A percentile compares a stretch with the other conserved stretches of the same genome.
Evolutionary conservation across 1,140 invertebrate species (phyloP).

Genomic region (Venustaconcha ellipsiformis): DNA sequence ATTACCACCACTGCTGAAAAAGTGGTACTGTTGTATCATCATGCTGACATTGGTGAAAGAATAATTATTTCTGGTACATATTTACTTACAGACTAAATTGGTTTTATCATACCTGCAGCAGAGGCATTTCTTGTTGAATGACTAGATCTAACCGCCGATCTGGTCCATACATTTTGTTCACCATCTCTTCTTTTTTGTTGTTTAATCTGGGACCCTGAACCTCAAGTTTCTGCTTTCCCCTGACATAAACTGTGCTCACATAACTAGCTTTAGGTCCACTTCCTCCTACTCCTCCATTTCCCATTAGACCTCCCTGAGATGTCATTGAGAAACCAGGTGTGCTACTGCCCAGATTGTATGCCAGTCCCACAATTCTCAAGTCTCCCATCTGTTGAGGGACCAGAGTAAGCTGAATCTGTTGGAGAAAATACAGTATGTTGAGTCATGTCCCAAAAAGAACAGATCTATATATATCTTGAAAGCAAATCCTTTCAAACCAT

Average conservation of each 20-base stretch:
- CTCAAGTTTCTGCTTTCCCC: conserved; percentile 68
- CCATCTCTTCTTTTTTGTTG: conserved; percentile 66
- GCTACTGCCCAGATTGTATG: conserved; percentile 66
- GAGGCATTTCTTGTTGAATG: conserved; percentile 68
- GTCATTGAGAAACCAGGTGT: conserved; percentile 38
- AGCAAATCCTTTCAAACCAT: background rate
- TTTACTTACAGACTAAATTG: background rate
- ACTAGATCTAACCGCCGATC: conserved; percentile 69
- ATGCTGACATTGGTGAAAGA: background rate
- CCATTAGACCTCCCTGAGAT: conserved; percentile 18
- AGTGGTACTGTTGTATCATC: background rate
- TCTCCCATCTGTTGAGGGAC: conserved; percentile 65
- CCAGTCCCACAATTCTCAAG: conserved; percentile 63
- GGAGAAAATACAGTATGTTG: background rate
- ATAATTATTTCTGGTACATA: background rate
- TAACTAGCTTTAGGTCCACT: conserved; percentile 41
- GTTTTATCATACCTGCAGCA: conserved; percentile 62
- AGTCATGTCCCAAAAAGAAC: background rate
- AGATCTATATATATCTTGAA: conserved; percentile 1
- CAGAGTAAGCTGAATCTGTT: conserved; percentile 62
- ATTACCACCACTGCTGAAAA: background rate
- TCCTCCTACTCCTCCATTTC: conserved; percentile 15
- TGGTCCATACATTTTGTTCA: conserved; percentile 66
- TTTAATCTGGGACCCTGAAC: conserved; percentile 70
- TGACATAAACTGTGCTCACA: conserved; percentile 57